These are phyloP conservation scores for Mimumesa dahlbomi DNA, from an alignment of 2,888 invertebrate species.

Conservation along the genomic window DNA sequence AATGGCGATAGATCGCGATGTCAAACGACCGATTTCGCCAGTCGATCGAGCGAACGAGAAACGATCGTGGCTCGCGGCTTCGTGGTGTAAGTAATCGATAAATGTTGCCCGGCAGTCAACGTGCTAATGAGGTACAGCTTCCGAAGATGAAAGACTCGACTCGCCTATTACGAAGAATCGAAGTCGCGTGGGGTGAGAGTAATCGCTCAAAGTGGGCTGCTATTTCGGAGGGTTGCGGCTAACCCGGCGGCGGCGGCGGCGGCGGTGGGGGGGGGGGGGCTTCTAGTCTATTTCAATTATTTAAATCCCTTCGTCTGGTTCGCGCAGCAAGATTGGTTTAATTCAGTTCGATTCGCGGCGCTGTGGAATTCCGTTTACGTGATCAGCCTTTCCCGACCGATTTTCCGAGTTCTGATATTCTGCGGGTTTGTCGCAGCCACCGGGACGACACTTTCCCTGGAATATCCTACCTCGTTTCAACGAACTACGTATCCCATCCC, in stretches of 20 bases:
- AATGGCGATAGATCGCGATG: no score
- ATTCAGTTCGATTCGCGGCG: slow-evolving; percentile 58
- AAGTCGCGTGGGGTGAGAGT: slow-evolving; percentile 18
- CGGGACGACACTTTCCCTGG: slow-evolving; percentile 27
- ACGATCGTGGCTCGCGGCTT: no score
- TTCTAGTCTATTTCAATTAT: slow-evolving; percentile 69
- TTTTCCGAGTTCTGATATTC: slow-evolving; percentile 47
- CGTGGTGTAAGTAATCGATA: no score
- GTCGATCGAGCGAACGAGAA: no score
- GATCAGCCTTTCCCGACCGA: slow-evolving; percentile 46
- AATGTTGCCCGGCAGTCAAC: not conserved
- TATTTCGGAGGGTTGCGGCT: slow-evolving; percentile 9
- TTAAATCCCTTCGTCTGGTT: slow-evolving; percentile 52
- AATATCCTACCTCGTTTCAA: slow-evolving; percentile 13
- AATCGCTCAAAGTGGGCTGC: slow-evolving; percentile 33
- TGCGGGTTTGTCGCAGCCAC: slow-evolving; percentile 32
- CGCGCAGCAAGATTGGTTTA: slow-evolving; percentile 53
- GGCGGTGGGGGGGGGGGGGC: slow-evolving; percentile 25
- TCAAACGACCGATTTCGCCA: no score
- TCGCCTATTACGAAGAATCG: not conserved
- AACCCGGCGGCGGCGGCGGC: slow-evolving; percentile 1
- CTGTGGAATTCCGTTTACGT: slow-evolving; percentile 58
- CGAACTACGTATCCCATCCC: not conserved
- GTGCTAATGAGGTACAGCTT: not conserved
- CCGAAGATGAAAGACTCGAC: slow-evolving; percentile 14